These are phyloP conservation scores for Trisateles emortualis DNA, from an alignment of 2,888 invertebrate species.

Conservation along the genomic window DNA sequence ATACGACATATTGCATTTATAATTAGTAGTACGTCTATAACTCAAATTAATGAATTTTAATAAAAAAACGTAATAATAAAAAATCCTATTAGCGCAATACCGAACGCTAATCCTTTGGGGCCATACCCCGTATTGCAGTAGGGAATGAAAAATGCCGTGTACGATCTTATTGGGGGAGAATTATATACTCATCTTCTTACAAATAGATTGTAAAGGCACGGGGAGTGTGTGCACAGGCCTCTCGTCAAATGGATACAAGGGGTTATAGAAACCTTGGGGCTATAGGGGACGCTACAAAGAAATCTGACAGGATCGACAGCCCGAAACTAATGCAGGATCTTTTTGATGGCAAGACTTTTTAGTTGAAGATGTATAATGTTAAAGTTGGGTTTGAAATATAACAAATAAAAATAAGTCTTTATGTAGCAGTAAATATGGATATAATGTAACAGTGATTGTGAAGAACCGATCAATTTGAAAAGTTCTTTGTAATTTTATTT, in stretches of 20 bases:
- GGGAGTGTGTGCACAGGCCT: constrained; percentile 56
- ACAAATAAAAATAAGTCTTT: too few relatives aligned
- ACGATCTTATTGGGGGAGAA: constrained; percentile 70
- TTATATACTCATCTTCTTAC: constrained; percentile 80
- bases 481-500: too few relatives aligned
- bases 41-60: background rate
- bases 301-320: constrained; percentile 60
- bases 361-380: constrained; percentile 5
- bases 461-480: too few relatives aligned
- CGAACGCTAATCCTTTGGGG: constrained; percentile 44
- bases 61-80: constrained; percentile 4
- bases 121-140: constrained; percentile 55
- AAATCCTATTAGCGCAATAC: constrained; percentile 19
- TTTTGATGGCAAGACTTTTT: constrained; percentile 34
- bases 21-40: background rate
- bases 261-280: constrained; percentile 60
- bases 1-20: background rate
- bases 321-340: constrained; percentile 53
- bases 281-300: constrained; percentile 64
- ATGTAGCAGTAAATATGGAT: too few relatives aligned
- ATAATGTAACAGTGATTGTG: too few relatives aligned
- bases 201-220: constrained; percentile 80
- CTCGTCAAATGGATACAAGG: constrained; percentile 74
- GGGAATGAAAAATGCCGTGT: constrained; percentile 73
- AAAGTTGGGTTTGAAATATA: too few relatives aligned